Conservation (phyloP, 2,797 vertebrate genomes). For the Phalanger gymnotis region DNA sequence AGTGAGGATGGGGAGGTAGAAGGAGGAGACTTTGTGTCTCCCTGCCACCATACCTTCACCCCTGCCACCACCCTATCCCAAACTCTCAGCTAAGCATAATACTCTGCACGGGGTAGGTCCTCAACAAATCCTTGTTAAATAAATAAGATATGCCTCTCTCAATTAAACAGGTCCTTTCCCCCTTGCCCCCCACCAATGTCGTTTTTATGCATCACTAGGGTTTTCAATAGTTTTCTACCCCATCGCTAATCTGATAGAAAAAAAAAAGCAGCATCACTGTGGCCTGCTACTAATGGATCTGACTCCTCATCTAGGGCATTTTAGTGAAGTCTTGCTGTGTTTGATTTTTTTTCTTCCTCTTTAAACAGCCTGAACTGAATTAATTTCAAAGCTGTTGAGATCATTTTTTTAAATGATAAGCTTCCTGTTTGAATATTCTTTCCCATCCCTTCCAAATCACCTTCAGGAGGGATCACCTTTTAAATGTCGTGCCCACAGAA, state of each 20-base stretch:
- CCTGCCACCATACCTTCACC: background rate
- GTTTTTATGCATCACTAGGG: background rate
- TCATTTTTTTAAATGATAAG: background rate
- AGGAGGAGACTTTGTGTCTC: background rate
- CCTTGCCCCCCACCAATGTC: background rate
- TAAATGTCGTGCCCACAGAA: background rate
- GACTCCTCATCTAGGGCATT: background rate
- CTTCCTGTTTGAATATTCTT: background rate
- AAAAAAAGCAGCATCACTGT: background rate
- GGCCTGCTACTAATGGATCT: background rate
- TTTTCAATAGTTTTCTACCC: background rate
- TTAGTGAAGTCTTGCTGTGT: conserved; percentile 15
- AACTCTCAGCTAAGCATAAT: background rate
- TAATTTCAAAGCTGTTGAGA: background rate
- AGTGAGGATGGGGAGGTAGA: background rate
- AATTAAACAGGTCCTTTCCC: background rate
- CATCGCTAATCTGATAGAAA: background rate
- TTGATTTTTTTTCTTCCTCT: conserved; percentile 30
- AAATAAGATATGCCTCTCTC: background rate
- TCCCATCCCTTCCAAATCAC: background rate
- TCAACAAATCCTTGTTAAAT: background rate
- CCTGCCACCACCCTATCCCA: background rate
- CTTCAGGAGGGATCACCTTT: background rate
- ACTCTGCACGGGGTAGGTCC: background rate
- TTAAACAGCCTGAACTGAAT: background rate